Evolutionary conservation across 2,888 invertebrate species (phyloP), one percentile per base, ranked within the genome.

Genomic region (Sphinx pinastri): DNA sequence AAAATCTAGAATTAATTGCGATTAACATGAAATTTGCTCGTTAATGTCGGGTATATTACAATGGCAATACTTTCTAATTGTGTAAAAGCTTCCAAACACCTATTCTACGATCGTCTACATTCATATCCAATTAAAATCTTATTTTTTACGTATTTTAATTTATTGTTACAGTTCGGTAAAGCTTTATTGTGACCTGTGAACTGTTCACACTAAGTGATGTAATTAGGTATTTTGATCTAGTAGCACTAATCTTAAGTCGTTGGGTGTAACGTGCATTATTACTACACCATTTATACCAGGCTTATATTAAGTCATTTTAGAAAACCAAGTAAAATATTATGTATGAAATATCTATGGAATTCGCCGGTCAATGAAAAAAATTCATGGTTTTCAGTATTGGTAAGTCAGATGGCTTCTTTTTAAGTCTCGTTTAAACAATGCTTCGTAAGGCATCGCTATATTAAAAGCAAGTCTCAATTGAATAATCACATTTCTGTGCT

Each of bases 21-120:
- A 85, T 82, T 89, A 89, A 89, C 85, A 86, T 87, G 84, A 84
- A 85, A 81, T 82, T 85, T 86, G 84, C 81, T 83, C 80, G 81
- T 81, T 85, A 84, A 78, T 85, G 85, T 82, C 85, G 84, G 86
- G 81, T 89, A 88, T 89, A 81, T 84, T 90, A 92, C 90, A 89
- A 87, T 90, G 89, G 83, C 82, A 84, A 86, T 88, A 86, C 84
- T 81, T 80, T 81, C 85, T 90, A 91, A 83, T 87, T 77, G 92
- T 93, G 93, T 93, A 93, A 93, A 93, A 93, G 93, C 93, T 81
- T 93, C 93, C 88, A 93, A 93, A 93, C 93, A 86, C 89, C 93
- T 93, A 93, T 83, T 80, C 89, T 89, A 92, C 89, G 71, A 81
- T 84, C 81, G 71, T 82, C 87, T 91, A 90, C 82, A 75, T 80